Conservation (phyloP, 2,888 invertebrate genomes). For the Drepanosiphum platanoidis region DNA sequence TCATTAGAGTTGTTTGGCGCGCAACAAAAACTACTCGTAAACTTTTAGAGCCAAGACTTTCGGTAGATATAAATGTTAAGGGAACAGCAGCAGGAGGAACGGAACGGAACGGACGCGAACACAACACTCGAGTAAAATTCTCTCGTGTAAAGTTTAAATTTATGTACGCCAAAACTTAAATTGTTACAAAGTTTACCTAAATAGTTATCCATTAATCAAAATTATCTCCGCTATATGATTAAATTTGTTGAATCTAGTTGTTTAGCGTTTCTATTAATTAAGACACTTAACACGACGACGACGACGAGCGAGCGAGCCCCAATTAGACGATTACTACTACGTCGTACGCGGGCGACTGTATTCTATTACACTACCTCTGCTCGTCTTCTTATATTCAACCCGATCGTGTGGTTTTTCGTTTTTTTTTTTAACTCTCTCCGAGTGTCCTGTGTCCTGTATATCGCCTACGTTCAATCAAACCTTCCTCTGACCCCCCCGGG, state of each 20-base stretch:
- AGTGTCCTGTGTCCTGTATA: too few relatives aligned
- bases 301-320: too few relatives aligned
- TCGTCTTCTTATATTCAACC: too few relatives aligned
- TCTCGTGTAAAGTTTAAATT: slow-evolving; percentile 22
- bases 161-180: slow-evolving; percentile 17
- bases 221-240: slow-evolving; percentile 16
- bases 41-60: slow-evolving; percentile 11
- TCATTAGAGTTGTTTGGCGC: slow-evolving; percentile 4
- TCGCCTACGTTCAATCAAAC: too few relatives aligned
- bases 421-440: too few relatives aligned
- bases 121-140: slow-evolving; percentile 12
- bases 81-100: too few relatives aligned
- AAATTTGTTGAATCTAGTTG: neutral
- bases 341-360: too few relatives aligned
- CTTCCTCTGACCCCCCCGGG: too few relatives aligned
- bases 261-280: slow-evolving; percentile 11
- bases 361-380: too few relatives aligned
- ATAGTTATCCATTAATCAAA: slow-evolving; percentile 17
- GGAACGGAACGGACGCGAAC: too few relatives aligned
- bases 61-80: slow-evolving; percentile 25
- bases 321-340: neutral
- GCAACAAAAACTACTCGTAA: slow-evolving; percentile 19
- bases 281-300: too few relatives aligned
- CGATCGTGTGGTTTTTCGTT: too few relatives aligned
- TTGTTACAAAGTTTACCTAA: slow-evolving; percentile 13